These are phyloP conservation scores for Oligia strigilis DNA, from an alignment of 2,888 invertebrate genomes.

Conservation along the genomic window DNA sequence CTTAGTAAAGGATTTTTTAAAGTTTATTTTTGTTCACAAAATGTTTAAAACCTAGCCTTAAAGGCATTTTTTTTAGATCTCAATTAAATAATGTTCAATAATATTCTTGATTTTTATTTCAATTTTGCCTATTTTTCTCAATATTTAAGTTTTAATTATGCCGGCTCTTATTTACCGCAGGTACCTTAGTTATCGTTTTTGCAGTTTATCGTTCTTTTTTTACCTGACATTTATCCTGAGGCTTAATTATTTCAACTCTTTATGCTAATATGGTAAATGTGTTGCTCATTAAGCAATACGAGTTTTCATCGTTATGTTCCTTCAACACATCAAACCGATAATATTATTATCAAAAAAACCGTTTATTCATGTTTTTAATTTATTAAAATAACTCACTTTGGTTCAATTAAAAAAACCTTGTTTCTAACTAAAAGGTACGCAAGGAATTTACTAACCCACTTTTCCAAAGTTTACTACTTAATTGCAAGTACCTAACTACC, in stretches of 20 bases:
- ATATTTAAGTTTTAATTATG: too few relatives aligned
- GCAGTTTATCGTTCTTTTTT: not conserved
- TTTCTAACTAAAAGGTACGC: slow-evolving; percentile 12
- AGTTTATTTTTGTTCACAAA: too few relatives aligned
- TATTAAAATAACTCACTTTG: slow-evolving; percentile 5
- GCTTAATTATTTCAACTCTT: slow-evolving; percentile 5
- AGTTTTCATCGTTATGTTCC: not conserved
- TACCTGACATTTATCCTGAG: not conserved
- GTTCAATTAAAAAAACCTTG: slow-evolving; percentile 20
- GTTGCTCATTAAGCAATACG: slow-evolving; percentile 10
- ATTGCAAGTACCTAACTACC: too few relatives aligned
- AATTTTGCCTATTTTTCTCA: too few relatives aligned
- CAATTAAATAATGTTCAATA: too few relatives aligned
- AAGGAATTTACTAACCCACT: slow-evolving; percentile 20
- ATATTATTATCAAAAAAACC: not conserved
- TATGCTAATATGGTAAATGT: not conserved
- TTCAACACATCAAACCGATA: slow-evolving; percentile 9
- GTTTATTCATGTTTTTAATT: slow-evolving; percentile 11
- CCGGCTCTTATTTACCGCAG: too few relatives aligned
- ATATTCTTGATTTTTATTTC: too few relatives aligned
- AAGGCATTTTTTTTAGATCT: too few relatives aligned
- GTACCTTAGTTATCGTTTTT: not conserved
- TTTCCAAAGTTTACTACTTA: not conserved
- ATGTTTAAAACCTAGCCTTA: too few relatives aligned
- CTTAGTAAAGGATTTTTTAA: too few relatives aligned